These are phyloP conservation scores for Porites lobata DNA, from an alignment of 92 coral and sea anemone species.

Conservation along the genomic window DNA sequence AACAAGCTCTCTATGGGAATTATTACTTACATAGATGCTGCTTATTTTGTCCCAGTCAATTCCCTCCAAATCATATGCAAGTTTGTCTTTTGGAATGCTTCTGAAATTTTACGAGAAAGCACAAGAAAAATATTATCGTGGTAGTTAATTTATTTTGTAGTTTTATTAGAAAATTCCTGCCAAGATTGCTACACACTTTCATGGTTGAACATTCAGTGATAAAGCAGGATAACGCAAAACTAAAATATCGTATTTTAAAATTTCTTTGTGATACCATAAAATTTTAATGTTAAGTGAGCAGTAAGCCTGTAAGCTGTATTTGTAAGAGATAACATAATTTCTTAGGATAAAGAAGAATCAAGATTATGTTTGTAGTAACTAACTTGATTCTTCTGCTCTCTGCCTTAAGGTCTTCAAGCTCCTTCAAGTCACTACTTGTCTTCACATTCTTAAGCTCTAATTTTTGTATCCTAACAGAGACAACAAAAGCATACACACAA, in stretches of 20 bases:
- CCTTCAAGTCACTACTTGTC: conserved; percentile 21
- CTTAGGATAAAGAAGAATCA: no score
- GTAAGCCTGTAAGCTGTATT: no score
- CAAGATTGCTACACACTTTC: no score
- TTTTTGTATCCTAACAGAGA: conserved; percentile 20
- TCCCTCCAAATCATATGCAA: conserved; percentile 58
- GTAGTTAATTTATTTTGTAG: background rate
- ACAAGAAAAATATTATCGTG: background rate
- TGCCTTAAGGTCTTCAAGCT: conserved; percentile 42
- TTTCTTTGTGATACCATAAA: no score
- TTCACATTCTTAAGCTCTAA: conserved; percentile 16
- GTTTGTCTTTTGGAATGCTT: conserved; percentile 37
- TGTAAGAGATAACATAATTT: no score
- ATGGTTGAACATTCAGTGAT: no score
- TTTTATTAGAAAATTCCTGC: no score
- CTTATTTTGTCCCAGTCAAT: conserved; percentile 78
- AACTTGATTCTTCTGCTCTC: conserved; percentile 48
- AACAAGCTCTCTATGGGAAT: no score
- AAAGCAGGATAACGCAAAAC: no score
- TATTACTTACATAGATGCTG: conserved; percentile 60
- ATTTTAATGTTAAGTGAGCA: no score
- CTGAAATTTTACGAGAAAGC: conserved; percentile 26
- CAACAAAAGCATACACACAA: no score
- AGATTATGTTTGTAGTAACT: background rate
- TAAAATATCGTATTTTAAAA: no score